Percentiles rank a stretch among this genome's conserved stretches.
Evolutionary conservation across 2,888 invertebrate genomes (phyloP).

Genomic region (Leptura quadrifasciata): DNA sequence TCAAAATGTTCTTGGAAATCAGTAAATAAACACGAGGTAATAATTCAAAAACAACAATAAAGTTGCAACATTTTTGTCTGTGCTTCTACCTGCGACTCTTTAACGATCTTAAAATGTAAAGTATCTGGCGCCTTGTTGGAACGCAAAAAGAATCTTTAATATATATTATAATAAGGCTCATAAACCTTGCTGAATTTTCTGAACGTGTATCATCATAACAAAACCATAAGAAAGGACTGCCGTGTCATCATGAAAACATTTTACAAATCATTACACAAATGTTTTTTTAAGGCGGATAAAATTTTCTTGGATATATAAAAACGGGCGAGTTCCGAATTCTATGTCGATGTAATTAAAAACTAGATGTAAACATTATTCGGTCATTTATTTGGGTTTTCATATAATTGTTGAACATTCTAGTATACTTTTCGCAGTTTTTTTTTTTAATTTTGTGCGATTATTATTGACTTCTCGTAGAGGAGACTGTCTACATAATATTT

Average conservation of each 20-base stretch:
- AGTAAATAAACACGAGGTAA: conserved; percentile 32
- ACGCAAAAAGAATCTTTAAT: conserved; percentile 38
- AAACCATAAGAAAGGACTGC: conserved; percentile 15
- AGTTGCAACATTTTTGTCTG: conserved; percentile 32
- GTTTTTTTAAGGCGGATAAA: neutral
- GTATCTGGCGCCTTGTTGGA: conserved; percentile 38
- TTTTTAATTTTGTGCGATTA: no score
- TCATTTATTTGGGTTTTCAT: no score
- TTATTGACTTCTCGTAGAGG: no score
- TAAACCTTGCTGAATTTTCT: conserved; percentile 19
- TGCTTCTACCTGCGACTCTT: conserved; percentile 31
- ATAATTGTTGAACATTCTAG: no score
- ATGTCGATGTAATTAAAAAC: neutral
- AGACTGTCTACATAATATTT: no score
- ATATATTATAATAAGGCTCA: conserved; percentile 35
- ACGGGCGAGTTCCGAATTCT: neutral
- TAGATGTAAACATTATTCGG: no score
- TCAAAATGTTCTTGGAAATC: conserved; percentile 33
- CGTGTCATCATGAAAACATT: conserved; percentile 29
- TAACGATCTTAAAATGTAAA: conserved; percentile 41
- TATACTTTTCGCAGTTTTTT: no score
- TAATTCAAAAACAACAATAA: conserved; percentile 43
- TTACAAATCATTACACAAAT: conserved; percentile 37
- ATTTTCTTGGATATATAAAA: conserved; percentile 2
- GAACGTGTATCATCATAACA: conserved; percentile 30